Base-by-base conservation (phyloP, 2,113 vertebrate species). In the Podocnemis expansa region DNA sequence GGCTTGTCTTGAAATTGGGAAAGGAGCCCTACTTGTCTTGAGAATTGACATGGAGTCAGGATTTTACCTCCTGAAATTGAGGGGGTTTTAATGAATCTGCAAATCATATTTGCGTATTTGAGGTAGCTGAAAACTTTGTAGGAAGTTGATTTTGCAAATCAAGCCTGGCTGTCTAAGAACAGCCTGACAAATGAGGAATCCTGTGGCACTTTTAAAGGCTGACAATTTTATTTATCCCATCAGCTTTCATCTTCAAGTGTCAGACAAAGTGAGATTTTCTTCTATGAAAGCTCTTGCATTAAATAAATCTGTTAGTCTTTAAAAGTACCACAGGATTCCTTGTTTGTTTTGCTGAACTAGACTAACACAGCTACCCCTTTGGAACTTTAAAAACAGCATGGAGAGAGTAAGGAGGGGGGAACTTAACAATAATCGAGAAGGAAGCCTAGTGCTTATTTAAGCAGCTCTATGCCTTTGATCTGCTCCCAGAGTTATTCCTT, bases 401-500 rank as follows among this genome's bases (percentile, higher is more conserved):
- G 13, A 78, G 88, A 95, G 89, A 83, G 87, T 2, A 1, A 94
- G 93, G 85, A 45, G 9, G 1, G n/a, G 0, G 82, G 85, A 89
- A 82, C 91, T 93, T 94, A 95, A 91, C 60, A 75, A 47, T 81
- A 88, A 88, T 82, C 12, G 10, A 27, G 89, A 85, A 87, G 93
- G 90, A 96, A 96, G 86, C 84, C 79, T 58, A 79, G 41, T 10
- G 56, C 93, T 95, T 14, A 73, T 3, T n/a, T 0, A 87, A 85
- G 88, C 85, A 83, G 92, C 89, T 91, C 94, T 80, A 0, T 45
- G 38, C 8, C 95, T 98, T 98, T 94, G 95, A 96, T 93, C 87
- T 91, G 47, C 89, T 89, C 94, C 94, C 19, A 0, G 89, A 91
- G 96, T 96, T 97, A 94, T 97, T 96, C 95, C 95, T 97, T 95